phyloP scores from a whole-genome alignment of 2,113 vertebrate species.

The Herpetotheres cachinnans region DNA sequence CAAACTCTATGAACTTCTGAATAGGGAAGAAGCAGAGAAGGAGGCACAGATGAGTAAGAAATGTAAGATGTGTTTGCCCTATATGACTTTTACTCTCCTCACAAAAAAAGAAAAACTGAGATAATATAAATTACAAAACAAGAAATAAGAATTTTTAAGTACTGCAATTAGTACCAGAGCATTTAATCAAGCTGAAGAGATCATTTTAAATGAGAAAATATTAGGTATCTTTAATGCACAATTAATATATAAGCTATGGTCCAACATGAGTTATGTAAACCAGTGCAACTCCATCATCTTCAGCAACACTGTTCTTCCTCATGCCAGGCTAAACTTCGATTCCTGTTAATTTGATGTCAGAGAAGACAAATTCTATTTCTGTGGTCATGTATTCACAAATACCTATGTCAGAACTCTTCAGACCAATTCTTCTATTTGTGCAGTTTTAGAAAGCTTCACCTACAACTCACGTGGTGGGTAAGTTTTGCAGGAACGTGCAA shows the following conservation, averaged over 20 bases:
- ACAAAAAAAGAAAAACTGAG: neutral
- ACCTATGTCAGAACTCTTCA: neutral
- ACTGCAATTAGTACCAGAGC: neutral
- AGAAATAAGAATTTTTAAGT: neutral
- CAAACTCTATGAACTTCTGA: slow-evolving; percentile 98
- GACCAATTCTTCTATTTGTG: neutral
- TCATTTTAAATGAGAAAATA: neutral
- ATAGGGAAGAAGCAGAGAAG: neutral
- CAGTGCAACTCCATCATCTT: neutral
- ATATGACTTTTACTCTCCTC: neutral
- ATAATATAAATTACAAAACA: neutral
- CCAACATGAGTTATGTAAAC: neutral
- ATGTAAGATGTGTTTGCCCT: neutral
- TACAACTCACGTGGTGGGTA: neutral
- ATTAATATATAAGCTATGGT: neutral
- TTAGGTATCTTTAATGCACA: neutral
- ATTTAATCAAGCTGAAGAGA: neutral
- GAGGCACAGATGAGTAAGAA: neutral
- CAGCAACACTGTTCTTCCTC: neutral
- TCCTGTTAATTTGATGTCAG: neutral
- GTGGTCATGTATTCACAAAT: neutral
- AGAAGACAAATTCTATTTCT: neutral
- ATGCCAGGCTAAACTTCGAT: neutral
- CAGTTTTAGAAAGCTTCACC: neutral
- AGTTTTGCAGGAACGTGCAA: neutral